phyloP scores from a whole-genome alignment of 2,888 invertebrate genomes.

The Tenthredo distinguenda region DNA sequence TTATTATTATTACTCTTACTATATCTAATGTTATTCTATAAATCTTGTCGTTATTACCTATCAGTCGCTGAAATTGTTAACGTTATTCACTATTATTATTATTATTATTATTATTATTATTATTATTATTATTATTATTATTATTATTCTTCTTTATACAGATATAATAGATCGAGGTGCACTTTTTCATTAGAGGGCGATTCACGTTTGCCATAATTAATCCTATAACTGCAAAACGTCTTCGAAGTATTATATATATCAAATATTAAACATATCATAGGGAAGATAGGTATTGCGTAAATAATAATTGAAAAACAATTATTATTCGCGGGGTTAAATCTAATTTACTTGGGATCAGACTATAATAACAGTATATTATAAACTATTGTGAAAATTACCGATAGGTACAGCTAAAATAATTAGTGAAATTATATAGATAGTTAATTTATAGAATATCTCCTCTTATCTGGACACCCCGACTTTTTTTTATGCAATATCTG shows the following conservation, averaged over 20 bases:
- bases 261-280: too few relatives aligned
- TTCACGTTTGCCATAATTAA: conserved; percentile 65
- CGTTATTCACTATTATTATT: conserved; percentile 4
- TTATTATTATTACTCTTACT: not conserved
- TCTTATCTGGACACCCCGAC: not conserved
- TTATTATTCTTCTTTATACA: not conserved
- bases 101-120: conserved; percentile 28
- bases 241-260: not conserved
- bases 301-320: too few relatives aligned
- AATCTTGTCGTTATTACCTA: not conserved
- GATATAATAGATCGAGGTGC: not conserved
- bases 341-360: too few relatives aligned
- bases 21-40: conserved; percentile 28
- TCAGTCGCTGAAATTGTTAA: conserved; percentile 22
- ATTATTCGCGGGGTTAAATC: too few relatives aligned
- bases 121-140: conserved; percentile 5
- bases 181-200: conserved; percentile 67
- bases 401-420: too few relatives aligned
- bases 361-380: too few relatives aligned
- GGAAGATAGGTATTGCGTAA: too few relatives aligned
- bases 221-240: too few relatives aligned
- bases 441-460: not conserved
- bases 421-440: not conserved
- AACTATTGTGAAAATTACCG: too few relatives aligned
- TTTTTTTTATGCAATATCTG: not conserved